These are phyloP conservation scores for Petrolisthes manimaculis DNA, from an alignment of 2,888 invertebrate genomes.

Conservation along the genomic window DNA sequence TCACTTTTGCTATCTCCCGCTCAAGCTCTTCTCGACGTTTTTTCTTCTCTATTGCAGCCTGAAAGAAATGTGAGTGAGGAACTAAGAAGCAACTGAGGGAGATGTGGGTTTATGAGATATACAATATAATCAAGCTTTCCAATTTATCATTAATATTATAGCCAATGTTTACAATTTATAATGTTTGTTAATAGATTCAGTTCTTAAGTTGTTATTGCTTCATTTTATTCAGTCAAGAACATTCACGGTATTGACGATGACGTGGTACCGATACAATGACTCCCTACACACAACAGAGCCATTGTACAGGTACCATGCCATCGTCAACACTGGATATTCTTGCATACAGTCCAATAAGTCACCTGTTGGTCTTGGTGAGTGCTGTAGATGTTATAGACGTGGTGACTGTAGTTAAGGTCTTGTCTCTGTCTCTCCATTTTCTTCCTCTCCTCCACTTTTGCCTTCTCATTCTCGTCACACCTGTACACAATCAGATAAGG, in stretches of 20 bases:
- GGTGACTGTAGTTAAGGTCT: conserved; percentile 24
- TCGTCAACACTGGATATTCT: no score
- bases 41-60: conserved; percentile 38
- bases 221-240: no score
- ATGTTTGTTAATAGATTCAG: no score
- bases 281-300: no score
- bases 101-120: not conserved
- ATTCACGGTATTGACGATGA: no score
- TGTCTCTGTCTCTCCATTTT: not conserved
- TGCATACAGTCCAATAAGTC: not conserved
- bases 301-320: no score
- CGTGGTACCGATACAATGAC: no score
- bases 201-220: no score
- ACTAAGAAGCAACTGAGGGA: not conserved
- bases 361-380: not conserved
- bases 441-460: not conserved
- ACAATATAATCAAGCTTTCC: no score
- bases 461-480: conserved; percentile 23
- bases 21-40: conserved; percentile 26
- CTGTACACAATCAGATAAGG: not conserved
- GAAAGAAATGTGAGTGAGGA: not conserved
- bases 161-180: no score
- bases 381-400: conserved; percentile 4
- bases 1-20: conserved; percentile 31
- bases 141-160: no score